Percentiles rank a stretch among this genome's conserved stretches.
Evolutionary conservation across 2,113 vertebrate species (phyloP).

Genomic region (Cardinalis cardinalis): DNA sequence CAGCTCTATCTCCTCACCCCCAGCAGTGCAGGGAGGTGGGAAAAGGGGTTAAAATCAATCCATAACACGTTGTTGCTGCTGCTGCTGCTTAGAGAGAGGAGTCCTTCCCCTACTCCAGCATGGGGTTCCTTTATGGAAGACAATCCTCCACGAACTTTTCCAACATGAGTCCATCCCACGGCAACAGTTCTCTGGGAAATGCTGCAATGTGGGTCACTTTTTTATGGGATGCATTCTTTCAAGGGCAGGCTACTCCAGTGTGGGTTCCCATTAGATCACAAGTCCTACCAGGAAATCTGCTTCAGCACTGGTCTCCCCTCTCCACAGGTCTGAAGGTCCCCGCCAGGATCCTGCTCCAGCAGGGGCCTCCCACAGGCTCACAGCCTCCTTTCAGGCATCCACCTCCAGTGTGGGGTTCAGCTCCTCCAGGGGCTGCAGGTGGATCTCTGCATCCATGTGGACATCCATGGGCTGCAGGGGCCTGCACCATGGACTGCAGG

Average conservation of each 20-base stretch:
- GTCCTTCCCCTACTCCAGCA: rapidly evolving
- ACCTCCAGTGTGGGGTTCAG: background rate
- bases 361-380: rapidly evolving
- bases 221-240: background rate
- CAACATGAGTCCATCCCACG: background rate
- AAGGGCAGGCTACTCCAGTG: background rate
- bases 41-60: background rate
- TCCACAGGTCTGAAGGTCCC: rapidly evolving
- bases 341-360: background rate
- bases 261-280: background rate
- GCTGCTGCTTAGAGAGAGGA: background rate
- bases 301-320: background rate
- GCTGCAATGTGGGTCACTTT: background rate
- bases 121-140: background rate
- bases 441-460: rapidly evolving
- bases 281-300: background rate
- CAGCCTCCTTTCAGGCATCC: background rate
- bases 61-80: rapidly evolving
- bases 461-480: background rate
- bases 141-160: background rate
- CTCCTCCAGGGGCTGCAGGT: background rate
- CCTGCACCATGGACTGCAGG: rapidly evolving
- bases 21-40: background rate
- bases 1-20: background rate
- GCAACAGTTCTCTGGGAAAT: background rate